Conservation (phyloP, 2,888 invertebrate genomes). For the Electrophaes corylata region DNA sequence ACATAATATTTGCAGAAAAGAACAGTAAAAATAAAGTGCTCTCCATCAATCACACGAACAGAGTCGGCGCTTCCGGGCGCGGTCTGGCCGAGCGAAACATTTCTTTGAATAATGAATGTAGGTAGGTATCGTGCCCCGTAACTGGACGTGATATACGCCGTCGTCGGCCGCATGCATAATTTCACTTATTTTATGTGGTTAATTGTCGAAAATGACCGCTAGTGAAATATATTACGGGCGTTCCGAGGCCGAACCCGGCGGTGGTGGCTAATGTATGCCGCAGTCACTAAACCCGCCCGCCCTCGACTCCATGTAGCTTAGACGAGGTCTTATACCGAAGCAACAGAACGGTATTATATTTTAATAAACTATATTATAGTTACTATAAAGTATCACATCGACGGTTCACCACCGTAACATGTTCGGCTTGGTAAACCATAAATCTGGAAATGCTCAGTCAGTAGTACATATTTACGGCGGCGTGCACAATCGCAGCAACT, state of each 20-base stretch:
- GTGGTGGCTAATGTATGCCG: conserved; percentile 79
- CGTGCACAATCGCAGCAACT: conserved; percentile 70
- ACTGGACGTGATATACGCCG: conserved; percentile 85
- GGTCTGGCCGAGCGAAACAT: conserved; percentile 80
- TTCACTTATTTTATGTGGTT: conserved; percentile 85
- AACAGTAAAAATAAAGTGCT: conserved; percentile 75
- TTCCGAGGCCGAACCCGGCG: conserved; percentile 69
- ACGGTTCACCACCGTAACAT: conserved; percentile 26
- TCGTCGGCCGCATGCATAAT: conserved; percentile 84
- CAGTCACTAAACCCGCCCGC: conserved; percentile 69
- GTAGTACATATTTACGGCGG: conserved; percentile 47
- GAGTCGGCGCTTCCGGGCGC: conserved; percentile 77
- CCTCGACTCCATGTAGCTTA: conserved; percentile 52
- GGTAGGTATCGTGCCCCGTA: conserved; percentile 81
- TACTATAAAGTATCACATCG: conserved; percentile 7
- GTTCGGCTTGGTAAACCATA: conserved; percentile 42
- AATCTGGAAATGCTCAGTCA: conserved; percentile 50
- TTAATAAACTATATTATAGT: too few relatives aligned
- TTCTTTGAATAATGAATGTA: conserved; percentile 84
- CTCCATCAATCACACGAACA: conserved; percentile 82
- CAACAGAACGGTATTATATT: conserved; percentile 24
- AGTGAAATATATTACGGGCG: conserved; percentile 80
- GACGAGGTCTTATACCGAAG: conserved; percentile 16
- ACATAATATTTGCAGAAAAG: conserved; percentile 61
- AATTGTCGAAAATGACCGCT: conserved; percentile 84